Percentiles rank a stretch among this genome's conserved stretches.
Evolutionary conservation across 1,140 invertebrate species (phyloP).

Genomic region (Scylla paramamosain): DNA sequence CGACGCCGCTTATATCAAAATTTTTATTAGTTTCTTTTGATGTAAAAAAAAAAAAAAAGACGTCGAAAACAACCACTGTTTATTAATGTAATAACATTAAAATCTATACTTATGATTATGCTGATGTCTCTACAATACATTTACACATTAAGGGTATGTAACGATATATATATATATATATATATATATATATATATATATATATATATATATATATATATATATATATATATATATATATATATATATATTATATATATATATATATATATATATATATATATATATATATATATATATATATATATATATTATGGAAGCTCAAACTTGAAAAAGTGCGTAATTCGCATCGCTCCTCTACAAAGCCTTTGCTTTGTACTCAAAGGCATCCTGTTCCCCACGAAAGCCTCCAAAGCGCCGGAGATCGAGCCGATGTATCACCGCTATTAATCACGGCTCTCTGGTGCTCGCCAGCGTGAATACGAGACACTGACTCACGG

Average conservation of each 20-base stretch:
- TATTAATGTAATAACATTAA: not conserved
- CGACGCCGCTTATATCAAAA: not conserved
- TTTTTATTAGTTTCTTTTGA: not conserved
- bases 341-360: too few species aligned
- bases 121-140: not conserved
- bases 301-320: conserved; percentile 27
- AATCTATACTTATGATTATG: not conserved
- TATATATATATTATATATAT: conserved; percentile 39
- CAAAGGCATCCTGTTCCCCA: too few species aligned
- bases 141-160: not conserved
- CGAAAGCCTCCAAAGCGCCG: too few species aligned
- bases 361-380: too few species aligned
- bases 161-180: too few species aligned
- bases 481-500: too few species aligned
- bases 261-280: conserved; percentile 43
- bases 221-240: conserved; percentile 26
- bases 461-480: too few species aligned
- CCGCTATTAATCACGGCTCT: too few species aligned
- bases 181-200: not conserved
- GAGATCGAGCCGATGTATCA: too few species aligned
- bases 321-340: too few species aligned
- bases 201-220: conserved; percentile 46
- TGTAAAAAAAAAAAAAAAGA: not conserved
- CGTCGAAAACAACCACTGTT: not conserved
- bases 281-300: conserved; percentile 47